These are phyloP conservation scores for Acridotheres tristis DNA, from an alignment of 2,797 vertebrate species.

Conservation along the genomic window DNA sequence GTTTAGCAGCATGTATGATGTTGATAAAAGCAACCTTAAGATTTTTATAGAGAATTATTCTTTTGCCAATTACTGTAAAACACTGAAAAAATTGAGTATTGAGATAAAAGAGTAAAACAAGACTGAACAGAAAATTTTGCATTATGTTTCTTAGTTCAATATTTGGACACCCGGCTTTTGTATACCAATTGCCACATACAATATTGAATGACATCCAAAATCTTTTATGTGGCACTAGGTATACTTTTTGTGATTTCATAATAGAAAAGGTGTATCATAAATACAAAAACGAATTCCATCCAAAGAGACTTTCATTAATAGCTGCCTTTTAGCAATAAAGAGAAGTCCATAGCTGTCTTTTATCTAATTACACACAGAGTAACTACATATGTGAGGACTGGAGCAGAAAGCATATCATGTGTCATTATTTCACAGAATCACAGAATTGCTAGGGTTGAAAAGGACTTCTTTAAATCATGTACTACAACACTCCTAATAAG, in stretches of 20 bases:
- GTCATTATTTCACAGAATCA: not conserved
- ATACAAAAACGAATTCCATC: not conserved
- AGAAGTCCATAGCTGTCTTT: not conserved
- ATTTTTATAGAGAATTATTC: not conserved
- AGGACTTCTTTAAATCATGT: not conserved
- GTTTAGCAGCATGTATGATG: not conserved
- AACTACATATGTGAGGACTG: not conserved
- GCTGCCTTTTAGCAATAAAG: not conserved
- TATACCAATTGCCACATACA: not conserved
- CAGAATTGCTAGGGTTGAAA: not conserved
- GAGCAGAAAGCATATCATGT: not conserved
- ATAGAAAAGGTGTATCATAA: not conserved
- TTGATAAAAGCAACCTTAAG: not conserved
- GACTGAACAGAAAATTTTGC: not conserved
- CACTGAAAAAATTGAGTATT: not conserved
- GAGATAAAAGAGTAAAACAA: not conserved
- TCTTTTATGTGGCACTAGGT: not conserved
- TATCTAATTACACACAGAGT: not conserved
- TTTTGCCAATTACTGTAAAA: not conserved
- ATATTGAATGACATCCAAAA: not conserved
- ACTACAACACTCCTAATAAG: accelerated
- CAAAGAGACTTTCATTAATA: not conserved
- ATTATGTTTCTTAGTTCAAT: not conserved
- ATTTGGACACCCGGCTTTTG: not conserved
- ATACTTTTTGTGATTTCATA: not conserved